These are phyloP conservation scores for Eonycteris spelaea DNA, from an alignment of 2,113 vertebrate genomes.

Conservation along the genomic window DNA sequence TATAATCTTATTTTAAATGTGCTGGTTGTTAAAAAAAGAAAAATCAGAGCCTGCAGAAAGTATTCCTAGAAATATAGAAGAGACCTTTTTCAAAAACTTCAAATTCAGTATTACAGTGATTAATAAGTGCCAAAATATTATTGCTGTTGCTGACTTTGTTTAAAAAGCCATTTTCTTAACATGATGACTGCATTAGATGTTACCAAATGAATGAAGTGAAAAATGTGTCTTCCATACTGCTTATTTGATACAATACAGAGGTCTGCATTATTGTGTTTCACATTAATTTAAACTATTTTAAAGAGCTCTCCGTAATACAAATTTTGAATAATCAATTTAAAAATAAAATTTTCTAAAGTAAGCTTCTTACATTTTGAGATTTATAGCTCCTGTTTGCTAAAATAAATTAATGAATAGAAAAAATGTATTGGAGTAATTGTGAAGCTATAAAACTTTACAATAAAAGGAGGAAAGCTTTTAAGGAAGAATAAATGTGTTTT, in stretches of 20 bases:
- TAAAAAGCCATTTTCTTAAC: conserved; percentile 71
- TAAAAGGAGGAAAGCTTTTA: background rate
- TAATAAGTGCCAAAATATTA: conserved; percentile 57
- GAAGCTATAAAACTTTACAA: background rate
- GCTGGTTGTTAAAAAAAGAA: background rate
- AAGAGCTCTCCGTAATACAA: background rate
- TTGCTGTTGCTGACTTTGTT: conserved; percentile 45
- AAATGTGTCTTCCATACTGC: conserved; percentile 59
- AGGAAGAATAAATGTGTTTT: conserved; percentile 27
- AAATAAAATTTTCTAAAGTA: background rate
- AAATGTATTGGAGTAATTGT: background rate
- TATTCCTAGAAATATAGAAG: conserved; percentile 28
- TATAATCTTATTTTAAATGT: conserved; percentile 36
- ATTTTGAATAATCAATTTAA: background rate
- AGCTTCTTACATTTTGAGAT: conserved; percentile 25
- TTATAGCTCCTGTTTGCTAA: background rate
- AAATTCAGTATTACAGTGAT: background rate
- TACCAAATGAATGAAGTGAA: conserved; percentile 61
- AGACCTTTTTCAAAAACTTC: conserved; percentile 37
- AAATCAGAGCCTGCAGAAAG: background rate
- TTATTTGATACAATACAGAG: conserved; percentile 66
- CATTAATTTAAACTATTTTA: background rate
- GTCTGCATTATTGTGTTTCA: conserved; percentile 39
- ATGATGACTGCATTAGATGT: conserved; percentile 53
- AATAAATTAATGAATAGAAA: background rate